Evolutionary conservation across 2,888 invertebrate species (phyloP), one percentile per base, ranked within the genome.

Genomic region (Drosophila nr. fundita): DNA sequence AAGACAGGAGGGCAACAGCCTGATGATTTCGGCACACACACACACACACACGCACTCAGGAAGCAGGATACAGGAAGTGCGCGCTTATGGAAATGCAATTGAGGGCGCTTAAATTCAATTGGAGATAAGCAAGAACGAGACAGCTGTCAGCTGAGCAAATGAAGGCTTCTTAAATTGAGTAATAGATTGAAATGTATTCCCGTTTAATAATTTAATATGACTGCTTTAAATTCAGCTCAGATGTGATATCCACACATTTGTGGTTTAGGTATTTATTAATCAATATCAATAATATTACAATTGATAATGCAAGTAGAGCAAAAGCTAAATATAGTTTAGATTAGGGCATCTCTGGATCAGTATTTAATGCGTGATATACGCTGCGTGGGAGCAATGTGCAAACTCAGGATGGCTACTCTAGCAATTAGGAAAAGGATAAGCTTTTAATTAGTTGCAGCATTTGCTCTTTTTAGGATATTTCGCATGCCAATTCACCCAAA

Each of bases 31-130:
- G 48, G 50, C 64, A 73, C 70, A 70, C 57, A 57, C 45, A 62
- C 27, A 57, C 67, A 70, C 65, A 64, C 53, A 49, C 65, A 77
- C 71, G 69, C 52, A 55, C 40, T 52, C 45, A 61, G 74, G 60
- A 74, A 54, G 49, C 78, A 77, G 78, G 61, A 74, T 53, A 57
- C 71, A 69, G 78, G 79, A 78, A 64, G 72, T 58, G 66, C 68
- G 45, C 68, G 78, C 68, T 72, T 78, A 80, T 77, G 78, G 78
- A 73, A 76, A 82, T 67, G 65, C 76, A 78, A 82, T 81, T 79
- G 73, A 66, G 42, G 77, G 40, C 58, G 78, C 62, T 78, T 66
- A 72, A 78, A 80, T 78, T 80, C 75, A 80, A 80, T 80, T 68
- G 70, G 15, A 54, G 45, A 63, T 65, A 57, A 66, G 69, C 68